These are phyloP conservation scores for Danio choprae DNA, from an alignment of 2,797 vertebrate genomes.

Conservation along the genomic window DNA sequence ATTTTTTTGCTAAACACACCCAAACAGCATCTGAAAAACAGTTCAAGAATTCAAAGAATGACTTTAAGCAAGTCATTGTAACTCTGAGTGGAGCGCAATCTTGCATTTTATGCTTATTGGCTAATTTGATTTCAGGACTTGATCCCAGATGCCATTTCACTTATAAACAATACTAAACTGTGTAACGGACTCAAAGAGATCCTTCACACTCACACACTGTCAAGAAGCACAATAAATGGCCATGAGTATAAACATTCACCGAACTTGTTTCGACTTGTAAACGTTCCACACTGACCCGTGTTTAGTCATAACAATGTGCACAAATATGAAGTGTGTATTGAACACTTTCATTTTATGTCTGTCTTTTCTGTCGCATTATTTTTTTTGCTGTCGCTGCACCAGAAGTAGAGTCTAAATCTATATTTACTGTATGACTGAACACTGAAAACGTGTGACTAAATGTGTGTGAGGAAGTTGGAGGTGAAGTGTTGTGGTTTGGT, in stretches of 20 bases:
- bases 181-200: not conserved
- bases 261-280: slow-evolving; percentile 38
- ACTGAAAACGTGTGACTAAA: no score
- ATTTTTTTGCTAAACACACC: not conserved
- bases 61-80: not conserved
- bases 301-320: slow-evolving; percentile 4
- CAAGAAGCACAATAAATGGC: slow-evolving; percentile 26
- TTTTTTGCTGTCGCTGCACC: no score
- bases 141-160: not conserved
- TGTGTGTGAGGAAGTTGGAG: no score
- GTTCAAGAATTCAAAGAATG: slow-evolving; percentile 2
- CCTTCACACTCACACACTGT: not conserved
- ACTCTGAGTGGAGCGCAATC: not conserved
- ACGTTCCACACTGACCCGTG: not conserved
- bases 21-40: slow-evolving; percentile 6
- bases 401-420: no score
- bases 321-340: not conserved
- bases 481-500: no score
- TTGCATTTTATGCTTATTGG: slow-evolving; percentile 2
- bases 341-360: not conserved
- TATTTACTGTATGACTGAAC: no score
- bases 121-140: not conserved
- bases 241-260: not conserved
- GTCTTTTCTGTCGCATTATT: no score
- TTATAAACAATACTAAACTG: not conserved